Evolutionary conservation across 2,113 vertebrate genomes (phyloP).

Genomic region (Butorides virescens): DNA sequence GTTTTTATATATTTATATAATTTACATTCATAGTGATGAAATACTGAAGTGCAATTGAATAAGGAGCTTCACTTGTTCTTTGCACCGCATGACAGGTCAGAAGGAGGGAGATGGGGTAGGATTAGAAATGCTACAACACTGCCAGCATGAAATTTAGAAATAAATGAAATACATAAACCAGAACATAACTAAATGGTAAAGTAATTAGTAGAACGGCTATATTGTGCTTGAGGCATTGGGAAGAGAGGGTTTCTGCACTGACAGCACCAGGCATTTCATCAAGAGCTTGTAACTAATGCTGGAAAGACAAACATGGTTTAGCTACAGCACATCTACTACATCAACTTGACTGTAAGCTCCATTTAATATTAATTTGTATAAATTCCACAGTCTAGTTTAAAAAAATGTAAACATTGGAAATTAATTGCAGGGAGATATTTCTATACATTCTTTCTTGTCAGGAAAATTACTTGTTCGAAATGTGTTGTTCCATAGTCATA

Average conservation of each 20-base stretch:
- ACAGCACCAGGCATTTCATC: constrained; percentile 52
- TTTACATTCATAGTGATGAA: constrained; percentile 84
- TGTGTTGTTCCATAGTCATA: constrained; percentile 39
- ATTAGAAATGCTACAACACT: constrained; percentile 4
- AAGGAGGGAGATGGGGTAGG: not conserved
- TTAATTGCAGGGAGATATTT: constrained; percentile 75
- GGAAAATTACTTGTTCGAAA: constrained; percentile 65
- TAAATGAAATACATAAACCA: not conserved
- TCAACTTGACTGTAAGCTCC: constrained; percentile 65
- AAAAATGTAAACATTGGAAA: constrained; percentile 86
- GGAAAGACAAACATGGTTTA: constrained; percentile 63
- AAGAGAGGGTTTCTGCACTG: constrained; percentile 30
- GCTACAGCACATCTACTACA: constrained; percentile 64
- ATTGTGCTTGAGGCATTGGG: constrained; percentile 54
- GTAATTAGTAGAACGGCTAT: constrained; percentile 39
- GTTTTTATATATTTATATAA: constrained; percentile 84
- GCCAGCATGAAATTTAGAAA: constrained; percentile 28
- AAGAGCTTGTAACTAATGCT: constrained; percentile 63
- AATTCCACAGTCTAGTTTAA: constrained; percentile 79
- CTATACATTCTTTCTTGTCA: constrained; percentile 86
- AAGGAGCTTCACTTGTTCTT: constrained; percentile 58
- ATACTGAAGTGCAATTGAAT: constrained; percentile 76
- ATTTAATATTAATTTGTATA: constrained; percentile 61
- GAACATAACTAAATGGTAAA: constrained; percentile 14
- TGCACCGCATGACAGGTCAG: constrained; percentile 29